Evolutionary conservation across 2,113 vertebrate species (phyloP), one percentile per base, ranked within the genome.

Genomic region (Aphyosemion australe): DNA sequence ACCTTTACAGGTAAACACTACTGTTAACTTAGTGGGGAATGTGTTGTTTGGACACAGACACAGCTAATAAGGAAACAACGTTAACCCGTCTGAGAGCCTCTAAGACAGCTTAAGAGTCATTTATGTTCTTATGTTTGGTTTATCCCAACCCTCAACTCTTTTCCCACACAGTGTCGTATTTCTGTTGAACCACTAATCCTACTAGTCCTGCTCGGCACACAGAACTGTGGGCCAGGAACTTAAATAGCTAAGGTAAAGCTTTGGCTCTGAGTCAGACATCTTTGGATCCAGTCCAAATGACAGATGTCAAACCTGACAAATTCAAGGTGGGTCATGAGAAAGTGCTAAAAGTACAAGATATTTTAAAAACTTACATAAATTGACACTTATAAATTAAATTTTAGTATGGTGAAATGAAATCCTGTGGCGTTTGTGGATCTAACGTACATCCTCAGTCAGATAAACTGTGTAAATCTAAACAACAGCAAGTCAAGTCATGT

Each of bases 281-380:
- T 57, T 48, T 74, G 52, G 69, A 51, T 46, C 8, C 5, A 0
- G 45, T 76, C 75, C 77, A 61, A 66, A 62, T 45, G 1, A 37
- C 14, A 10, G 45, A 61, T 50, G 42, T 69, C 13, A 13, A 58
- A 65, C 67, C 26, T 59, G 59, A 32, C 45, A 19, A 10, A 49
- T 61, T 39, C 48, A 7, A 20, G 34, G 41, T 51, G 19, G 80
- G 76, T 86, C 80, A 69, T 10, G 81, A 75, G 72, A 88, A 87
- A 80, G 72, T 62, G 16, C 49, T 26, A 8, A 54, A 8, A 26
- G 26, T 26, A 26, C 5, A 4, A 26, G 5, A 26, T 5, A 26
- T 26, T 26, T 26, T 4, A 4, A 26, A 26, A 26, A 26, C 26
- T 2, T 37, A 37, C 34, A 37, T 9, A 14, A 16, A 4, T 11